Conservation (phyloP, 2,797 vertebrate genomes). For the Setipinna tenuifilis region DNA sequence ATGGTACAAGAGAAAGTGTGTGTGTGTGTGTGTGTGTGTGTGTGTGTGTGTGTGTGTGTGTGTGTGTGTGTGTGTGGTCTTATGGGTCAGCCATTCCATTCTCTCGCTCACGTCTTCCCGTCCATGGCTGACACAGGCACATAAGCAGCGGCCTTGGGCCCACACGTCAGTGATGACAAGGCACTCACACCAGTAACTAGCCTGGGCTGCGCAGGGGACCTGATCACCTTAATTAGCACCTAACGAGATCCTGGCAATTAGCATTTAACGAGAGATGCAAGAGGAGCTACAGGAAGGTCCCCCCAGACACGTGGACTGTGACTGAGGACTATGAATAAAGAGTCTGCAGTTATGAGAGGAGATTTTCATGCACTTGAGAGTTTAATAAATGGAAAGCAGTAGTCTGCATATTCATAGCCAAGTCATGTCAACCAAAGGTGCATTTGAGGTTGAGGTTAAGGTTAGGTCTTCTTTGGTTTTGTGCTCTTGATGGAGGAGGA, state of each 20-base stretch:
- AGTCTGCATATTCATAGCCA: background rate
- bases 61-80: too few species aligned
- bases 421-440: background rate
- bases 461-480: background rate
- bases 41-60: too few species aligned
- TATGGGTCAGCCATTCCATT: too few species aligned
- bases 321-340: background rate
- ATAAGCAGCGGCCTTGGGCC: background rate
- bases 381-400: background rate
- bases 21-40: too few species aligned
- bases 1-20: too few species aligned
- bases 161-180: background rate
- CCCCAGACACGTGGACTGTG: background rate
- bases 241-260: background rate
- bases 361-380: background rate
- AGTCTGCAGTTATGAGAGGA: background rate
- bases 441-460: background rate
- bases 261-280: background rate
- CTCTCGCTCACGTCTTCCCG: too few species aligned
- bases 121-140: background rate
- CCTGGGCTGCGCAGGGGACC: background rate
- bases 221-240: background rate
- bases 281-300: background rate
- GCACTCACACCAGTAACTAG: background rate
- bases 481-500: too few species aligned